phyloP scores from a whole-genome alignment of 92 coral and sea anemone genomes.

The Umimayanthus chanpuru region DNA sequence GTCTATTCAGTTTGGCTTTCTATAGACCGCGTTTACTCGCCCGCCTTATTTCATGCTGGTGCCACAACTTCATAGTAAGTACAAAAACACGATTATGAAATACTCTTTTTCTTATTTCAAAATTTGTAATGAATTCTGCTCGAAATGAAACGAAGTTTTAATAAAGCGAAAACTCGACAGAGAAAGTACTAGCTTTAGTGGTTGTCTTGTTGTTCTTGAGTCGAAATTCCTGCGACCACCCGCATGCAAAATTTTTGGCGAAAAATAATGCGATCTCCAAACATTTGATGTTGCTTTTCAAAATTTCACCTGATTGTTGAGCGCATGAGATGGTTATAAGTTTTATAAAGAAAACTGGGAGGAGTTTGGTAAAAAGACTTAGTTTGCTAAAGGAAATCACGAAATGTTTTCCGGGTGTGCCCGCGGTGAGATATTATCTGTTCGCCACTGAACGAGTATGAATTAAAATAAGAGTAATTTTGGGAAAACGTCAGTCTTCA shows the following conservation, averaged over 20 bases:
- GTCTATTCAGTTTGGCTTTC: constrained; percentile 38
- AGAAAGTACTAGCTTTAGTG: constrained; percentile 51
- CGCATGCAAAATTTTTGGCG: constrained; percentile 51
- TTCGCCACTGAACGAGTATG: constrained; percentile 49
- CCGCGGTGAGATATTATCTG: constrained; percentile 52
- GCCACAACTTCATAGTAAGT: not conserved
- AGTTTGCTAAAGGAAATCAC: constrained; percentile 30
- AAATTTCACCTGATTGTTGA: constrained; percentile 5
- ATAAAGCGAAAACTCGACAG: constrained; percentile 69
- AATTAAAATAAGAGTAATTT: constrained; percentile 53
- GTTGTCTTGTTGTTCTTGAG: constrained; percentile 40
- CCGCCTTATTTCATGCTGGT: constrained; percentile 23
- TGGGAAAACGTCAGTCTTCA: constrained; percentile 28
- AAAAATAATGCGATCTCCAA: constrained; percentile 42
- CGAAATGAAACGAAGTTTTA: constrained; percentile 84
- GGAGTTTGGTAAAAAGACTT: constrained; percentile 35
- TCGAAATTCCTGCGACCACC: constrained; percentile 55
- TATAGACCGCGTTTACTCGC: not conserved
- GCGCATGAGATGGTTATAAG: constrained; percentile 31
- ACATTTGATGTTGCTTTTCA: constrained; percentile 35
- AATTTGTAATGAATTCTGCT: constrained; percentile 88
- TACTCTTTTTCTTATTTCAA: constrained; percentile 65
- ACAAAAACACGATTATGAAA: constrained; percentile 27
- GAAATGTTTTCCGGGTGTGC: constrained; percentile 44
- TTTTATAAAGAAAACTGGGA: constrained; percentile 29